phyloP scores from a whole-genome alignment of 1,140 invertebrate species.

The Lethocerus indicus region DNA sequence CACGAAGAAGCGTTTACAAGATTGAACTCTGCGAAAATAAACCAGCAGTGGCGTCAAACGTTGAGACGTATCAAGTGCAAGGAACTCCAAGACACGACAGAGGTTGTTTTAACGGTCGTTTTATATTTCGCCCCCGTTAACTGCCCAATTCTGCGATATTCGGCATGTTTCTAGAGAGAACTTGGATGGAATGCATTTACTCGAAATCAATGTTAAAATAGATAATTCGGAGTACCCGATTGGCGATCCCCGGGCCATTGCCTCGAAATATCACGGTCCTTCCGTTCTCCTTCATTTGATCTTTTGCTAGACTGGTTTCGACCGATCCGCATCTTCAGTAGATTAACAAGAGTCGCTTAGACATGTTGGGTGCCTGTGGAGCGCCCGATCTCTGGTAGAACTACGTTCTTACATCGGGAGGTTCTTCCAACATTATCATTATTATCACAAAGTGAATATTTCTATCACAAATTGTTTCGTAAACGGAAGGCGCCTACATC shows the following conservation, averaged over 20 bases:
- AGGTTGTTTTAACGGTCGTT: conserved; percentile 28
- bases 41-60: conserved; percentile 62
- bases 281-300: too few species aligned
- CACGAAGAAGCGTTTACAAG: conserved; percentile 58
- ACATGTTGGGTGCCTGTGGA: too few species aligned
- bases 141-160: not conserved
- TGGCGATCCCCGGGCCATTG: not conserved
- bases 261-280: not conserved
- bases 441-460: too few species aligned
- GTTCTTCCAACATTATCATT: too few species aligned
- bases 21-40: conserved; percentile 63
- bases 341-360: too few species aligned
- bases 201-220: not conserved
- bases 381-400: too few species aligned
- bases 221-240: not conserved
- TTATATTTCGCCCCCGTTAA: too few species aligned
- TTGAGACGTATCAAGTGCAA: conserved; percentile 53
- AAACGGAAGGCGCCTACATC: too few species aligned
- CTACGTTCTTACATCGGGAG: too few species aligned
- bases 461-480: too few species aligned
- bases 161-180: not conserved
- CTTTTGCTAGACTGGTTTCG: too few species aligned
- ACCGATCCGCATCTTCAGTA: too few species aligned
- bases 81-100: conserved; percentile 45
- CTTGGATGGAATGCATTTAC: not conserved